These are phyloP conservation scores for Trachymyrmex cornetzi DNA, from an alignment of 1,140 invertebrate species.

Conservation along the genomic window DNA sequence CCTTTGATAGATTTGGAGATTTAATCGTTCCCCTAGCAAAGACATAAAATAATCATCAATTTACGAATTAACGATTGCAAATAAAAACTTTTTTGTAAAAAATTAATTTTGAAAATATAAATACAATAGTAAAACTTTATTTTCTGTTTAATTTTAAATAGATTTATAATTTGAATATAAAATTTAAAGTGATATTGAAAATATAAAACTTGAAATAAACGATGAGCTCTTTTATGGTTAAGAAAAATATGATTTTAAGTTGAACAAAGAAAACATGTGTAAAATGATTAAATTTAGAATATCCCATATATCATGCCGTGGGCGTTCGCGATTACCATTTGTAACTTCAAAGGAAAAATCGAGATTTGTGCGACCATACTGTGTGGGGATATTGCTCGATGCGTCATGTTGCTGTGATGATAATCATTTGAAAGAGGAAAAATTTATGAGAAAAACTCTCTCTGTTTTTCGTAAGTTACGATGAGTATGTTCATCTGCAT, in stretches of 20 bases:
- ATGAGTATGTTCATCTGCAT: not conserved
- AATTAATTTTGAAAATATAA: not conserved
- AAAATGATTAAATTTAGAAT: not conserved
- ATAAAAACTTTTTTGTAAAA: not conserved
- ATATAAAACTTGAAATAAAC: not conserved
- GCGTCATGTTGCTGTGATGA: conserved; percentile 48
- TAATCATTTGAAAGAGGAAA: conserved; percentile 61
- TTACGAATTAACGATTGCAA: not conserved
- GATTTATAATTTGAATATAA: not conserved
- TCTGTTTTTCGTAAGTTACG: conserved; percentile 22
- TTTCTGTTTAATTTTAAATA: not conserved
- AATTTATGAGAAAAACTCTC: conserved; percentile 59
- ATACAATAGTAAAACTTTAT: conserved; percentile 7
- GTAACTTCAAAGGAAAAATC: conserved; percentile 59
- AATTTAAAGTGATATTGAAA: not conserved
- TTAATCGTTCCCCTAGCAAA: not conserved
- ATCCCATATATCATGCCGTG: not conserved
- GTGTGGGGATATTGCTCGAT: conserved; percentile 41
- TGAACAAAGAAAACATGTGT: not conserved
- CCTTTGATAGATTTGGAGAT: not conserved
- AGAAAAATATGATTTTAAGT: not conserved
- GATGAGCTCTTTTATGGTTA: not conserved
- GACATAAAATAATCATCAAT: not conserved
- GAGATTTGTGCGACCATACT: conserved; percentile 14
- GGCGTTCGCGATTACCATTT: conserved; percentile 46